Conservation (phyloP, 2,888 invertebrate species). For the Pollenia angustigena region DNA sequence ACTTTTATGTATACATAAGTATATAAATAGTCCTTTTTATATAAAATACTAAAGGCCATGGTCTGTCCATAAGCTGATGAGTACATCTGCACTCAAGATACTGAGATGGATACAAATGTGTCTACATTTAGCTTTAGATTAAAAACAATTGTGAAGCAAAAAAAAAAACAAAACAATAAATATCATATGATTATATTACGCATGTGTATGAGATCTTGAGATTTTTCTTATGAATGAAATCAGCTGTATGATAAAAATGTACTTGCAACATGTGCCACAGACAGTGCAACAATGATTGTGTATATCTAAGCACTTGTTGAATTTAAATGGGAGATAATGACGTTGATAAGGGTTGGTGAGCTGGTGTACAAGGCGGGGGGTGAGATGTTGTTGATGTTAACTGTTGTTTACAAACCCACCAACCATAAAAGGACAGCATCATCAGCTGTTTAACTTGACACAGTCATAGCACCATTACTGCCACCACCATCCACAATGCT, state of each 20-base stretch:
- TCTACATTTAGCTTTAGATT: neutral
- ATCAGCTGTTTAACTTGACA: slow-evolving; percentile 55
- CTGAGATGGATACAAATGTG: slow-evolving; percentile 10
- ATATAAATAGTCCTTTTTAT: neutral
- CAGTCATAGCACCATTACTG: slow-evolving; percentile 25
- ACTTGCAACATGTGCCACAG: slow-evolving; percentile 43
- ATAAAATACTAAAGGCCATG: slow-evolving; percentile 2
- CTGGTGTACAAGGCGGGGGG: neutral
- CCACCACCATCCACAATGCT: slow-evolving; percentile 47
- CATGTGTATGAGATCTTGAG: slow-evolving; percentile 66
- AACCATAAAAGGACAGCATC: neutral
- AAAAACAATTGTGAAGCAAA: neutral
- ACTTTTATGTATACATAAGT: neutral
- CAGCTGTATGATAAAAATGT: slow-evolving; percentile 49
- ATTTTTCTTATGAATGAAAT: slow-evolving; percentile 66
- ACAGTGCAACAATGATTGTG: neutral
- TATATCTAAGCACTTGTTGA: slow-evolving; percentile 50
- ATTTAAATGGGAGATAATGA: neutral
- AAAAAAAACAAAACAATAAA: no score
- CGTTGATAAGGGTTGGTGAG: neutral
- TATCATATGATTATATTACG: slow-evolving; percentile 64
- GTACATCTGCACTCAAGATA: slow-evolving; percentile 8
- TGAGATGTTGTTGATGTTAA: slow-evolving; percentile 22
- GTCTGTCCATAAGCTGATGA: neutral
- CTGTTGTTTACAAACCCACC: neutral